These are phyloP conservation scores for Oreochromis niloticus DNA, from an alignment of 2,113 vertebrate genomes.

Conservation along the genomic window DNA sequence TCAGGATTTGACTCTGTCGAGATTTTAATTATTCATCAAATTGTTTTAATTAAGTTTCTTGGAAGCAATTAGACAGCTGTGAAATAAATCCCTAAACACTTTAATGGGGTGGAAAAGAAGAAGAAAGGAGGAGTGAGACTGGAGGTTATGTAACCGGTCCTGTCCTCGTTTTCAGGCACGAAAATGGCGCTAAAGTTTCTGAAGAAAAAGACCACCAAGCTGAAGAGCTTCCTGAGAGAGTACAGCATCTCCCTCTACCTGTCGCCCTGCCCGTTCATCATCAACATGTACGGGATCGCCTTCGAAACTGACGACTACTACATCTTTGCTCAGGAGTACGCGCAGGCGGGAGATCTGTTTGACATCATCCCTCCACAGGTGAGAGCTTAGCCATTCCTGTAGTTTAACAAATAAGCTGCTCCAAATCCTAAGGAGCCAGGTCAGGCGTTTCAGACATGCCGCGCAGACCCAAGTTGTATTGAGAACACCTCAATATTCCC, in stretches of 20 bases:
- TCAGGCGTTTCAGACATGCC: background rate
- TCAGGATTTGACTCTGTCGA: background rate
- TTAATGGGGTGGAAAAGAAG: background rate
- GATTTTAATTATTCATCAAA: constrained; percentile 31
- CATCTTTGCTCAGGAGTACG: constrained; percentile 79
- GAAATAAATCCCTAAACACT: constrained; percentile 14
- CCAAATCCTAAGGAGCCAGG: background rate
- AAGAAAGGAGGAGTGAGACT: background rate
- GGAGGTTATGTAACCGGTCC: background rate
- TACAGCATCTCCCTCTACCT: constrained; percentile 79
- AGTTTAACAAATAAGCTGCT: background rate
- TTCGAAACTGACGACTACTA: constrained; percentile 78
- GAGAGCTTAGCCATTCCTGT: background rate
- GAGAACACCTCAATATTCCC: background rate
- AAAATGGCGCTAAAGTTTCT: constrained; percentile 81
- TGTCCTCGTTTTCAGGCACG: constrained; percentile 55
- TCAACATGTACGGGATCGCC: constrained; percentile 77
- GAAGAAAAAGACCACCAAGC: constrained; percentile 78
- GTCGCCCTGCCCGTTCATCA: constrained; percentile 78
- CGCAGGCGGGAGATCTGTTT: constrained; percentile 77
- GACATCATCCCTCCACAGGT: constrained; percentile 83
- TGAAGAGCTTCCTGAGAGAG: constrained; percentile 77
- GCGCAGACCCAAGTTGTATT: background rate
- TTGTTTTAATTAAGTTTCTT: constrained; percentile 21
- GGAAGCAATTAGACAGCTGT: background rate